Base-by-base conservation (phyloP, 2,888 invertebrate species). In the Zootermopsis nevadensis region DNA sequence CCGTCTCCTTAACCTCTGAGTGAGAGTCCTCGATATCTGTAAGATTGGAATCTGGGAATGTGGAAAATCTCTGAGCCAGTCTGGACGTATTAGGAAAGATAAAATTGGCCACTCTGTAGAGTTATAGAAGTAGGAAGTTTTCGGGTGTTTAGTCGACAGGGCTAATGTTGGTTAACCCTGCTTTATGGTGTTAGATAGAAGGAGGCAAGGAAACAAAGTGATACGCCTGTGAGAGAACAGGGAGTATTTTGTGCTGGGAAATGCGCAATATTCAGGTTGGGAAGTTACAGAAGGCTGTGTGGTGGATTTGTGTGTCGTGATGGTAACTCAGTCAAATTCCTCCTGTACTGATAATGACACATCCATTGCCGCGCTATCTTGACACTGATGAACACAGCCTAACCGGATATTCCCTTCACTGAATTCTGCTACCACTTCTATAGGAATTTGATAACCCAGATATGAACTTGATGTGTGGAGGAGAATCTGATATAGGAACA, bases 401-500 rank as follows among this genome's bases (percentile, higher is more conserved):
- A 60, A n/a, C 3, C 60, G 60, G 60, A 60, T 27, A 60, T 60
- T n/a, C 60, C 60, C 6, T 60, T n/a, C n/a, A 60, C 48, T 48
- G 48, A 48, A 48, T 48, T 1, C 48, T 19, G 19, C 2, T 60
- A n/a, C 60, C 60, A 27, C n/a, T 60, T 27, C 60, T 60, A 27
- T 60, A 60, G 27, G 60, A 60, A n/a, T 60, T n/a, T 27, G 60
- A 60, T 60, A 60, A 60, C 60, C 60, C n/a, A 60, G 60, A 60
- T 60, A n/a, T 60, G 4, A 60, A 60, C 27, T 60, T 60, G n/a
- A 27, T n/a, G 6, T 60, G 4, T 60, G n/a, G n/a, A 4, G n/a
- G 60, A 27, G n/a, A 3, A 60, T 27, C 27, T 27, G n/a, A 27
- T 60, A 60, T 4, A n/a, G 60, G n/a, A 27, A 60, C 27, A 10